Percentiles rank a stretch among this genome's conserved stretches.
phyloP scores from a whole-genome alignment of 2,797 vertebrate species.

The Delichon dasypus region DNA sequence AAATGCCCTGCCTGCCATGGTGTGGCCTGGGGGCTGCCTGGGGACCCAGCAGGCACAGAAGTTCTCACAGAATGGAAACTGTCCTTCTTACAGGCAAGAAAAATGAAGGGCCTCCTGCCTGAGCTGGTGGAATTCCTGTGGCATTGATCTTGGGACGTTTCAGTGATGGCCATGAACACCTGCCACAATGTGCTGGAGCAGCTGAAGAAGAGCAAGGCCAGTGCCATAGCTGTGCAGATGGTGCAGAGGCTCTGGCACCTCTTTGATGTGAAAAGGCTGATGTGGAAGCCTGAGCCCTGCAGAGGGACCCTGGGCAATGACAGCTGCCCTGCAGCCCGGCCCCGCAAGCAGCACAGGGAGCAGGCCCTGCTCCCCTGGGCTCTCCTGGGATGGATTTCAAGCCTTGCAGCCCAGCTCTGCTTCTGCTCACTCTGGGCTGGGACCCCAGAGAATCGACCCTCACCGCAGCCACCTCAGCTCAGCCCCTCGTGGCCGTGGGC shows the following conservation, averaged over 20 bases:
- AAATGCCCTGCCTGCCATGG: neutral
- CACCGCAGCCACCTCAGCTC: neutral
- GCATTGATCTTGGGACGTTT: neutral
- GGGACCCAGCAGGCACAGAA: neutral
- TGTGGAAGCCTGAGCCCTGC: neutral
- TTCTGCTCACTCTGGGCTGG: neutral
- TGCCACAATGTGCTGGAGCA: neutral
- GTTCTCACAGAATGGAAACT: neutral
- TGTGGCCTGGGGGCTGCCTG: neutral
- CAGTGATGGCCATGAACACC: neutral
- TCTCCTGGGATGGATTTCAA: neutral
- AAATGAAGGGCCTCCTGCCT: neutral
- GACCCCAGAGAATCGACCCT: neutral
- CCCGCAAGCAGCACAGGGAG: neutral
- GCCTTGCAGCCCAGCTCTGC: neutral
- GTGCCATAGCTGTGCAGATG: too few relatives aligned
- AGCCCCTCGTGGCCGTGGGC: neutral
- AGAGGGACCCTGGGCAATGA: neutral
- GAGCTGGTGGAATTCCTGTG: neutral
- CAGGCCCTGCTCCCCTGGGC: neutral
- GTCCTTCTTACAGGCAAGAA: neutral
- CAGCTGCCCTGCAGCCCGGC: too few relatives aligned
- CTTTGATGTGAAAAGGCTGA: neutral
- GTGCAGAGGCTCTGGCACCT: neutral
- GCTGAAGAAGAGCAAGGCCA: neutral